phyloP scores from a whole-genome alignment of 2,888 invertebrate species.

The Muscina levida region DNA sequence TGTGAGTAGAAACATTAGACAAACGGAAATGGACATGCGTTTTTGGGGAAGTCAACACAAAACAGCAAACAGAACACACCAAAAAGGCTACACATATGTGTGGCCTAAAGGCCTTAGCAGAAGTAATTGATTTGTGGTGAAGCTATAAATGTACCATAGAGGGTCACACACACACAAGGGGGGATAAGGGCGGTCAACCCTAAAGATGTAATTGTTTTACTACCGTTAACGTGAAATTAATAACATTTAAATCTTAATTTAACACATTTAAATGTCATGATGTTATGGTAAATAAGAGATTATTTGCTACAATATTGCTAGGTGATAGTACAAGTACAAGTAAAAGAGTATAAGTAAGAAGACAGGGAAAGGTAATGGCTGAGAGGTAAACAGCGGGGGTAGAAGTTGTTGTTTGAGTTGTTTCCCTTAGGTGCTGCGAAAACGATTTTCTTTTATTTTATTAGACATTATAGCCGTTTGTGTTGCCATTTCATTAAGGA shows the following conservation, averaged over 20 bases:
- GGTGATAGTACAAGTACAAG: too few relatives aligned
- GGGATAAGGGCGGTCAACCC: not conserved
- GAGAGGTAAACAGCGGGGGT: not conserved
- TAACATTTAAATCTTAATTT: slow-evolving; percentile 47
- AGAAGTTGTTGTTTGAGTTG: not conserved
- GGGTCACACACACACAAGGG: too few relatives aligned
- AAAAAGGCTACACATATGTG: not conserved
- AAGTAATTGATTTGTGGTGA: slow-evolving; percentile 65
- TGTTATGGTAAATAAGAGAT: not conserved
- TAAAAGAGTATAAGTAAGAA: too few relatives aligned
- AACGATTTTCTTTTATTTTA: not conserved
- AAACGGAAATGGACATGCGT: slow-evolving; percentile 42
- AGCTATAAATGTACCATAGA: slow-evolving; percentile 18
- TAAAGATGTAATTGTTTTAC: slow-evolving; percentile 49
- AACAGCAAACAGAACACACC: too few relatives aligned
- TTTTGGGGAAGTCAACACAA: not conserved
- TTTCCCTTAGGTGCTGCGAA: not conserved
- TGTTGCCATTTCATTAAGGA: slow-evolving; percentile 48
- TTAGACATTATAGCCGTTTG: too few relatives aligned
- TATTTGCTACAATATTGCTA: too few relatives aligned
- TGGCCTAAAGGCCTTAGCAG: slow-evolving; percentile 33
- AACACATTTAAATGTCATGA: slow-evolving; percentile 40
- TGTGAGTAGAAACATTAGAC: slow-evolving; percentile 27
- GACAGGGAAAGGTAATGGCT: not conserved
- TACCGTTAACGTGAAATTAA: slow-evolving; percentile 43